These are phyloP conservation scores for Helostoma temminkii DNA, from an alignment of 2,797 vertebrate species.

Conservation along the genomic window DNA sequence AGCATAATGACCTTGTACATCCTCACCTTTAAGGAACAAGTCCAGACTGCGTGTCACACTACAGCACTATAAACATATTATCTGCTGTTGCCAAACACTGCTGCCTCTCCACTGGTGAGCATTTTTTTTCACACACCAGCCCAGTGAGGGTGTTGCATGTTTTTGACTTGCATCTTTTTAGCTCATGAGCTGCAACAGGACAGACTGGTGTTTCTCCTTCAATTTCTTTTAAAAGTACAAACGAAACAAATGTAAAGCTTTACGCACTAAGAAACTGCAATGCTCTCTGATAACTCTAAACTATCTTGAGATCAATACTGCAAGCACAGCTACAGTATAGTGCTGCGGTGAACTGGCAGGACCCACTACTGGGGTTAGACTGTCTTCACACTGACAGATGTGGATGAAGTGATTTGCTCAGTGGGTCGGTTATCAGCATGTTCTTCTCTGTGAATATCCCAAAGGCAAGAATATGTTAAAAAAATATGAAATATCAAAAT, in stretches of 20 bases:
- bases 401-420: slow-evolving; percentile 32
- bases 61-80: slow-evolving; percentile 44
- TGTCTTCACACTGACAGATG: slow-evolving; percentile 44
- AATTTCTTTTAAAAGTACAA: slow-evolving; percentile 40
- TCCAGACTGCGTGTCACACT: slow-evolving; percentile 34
- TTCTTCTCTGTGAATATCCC: slow-evolving; percentile 7
- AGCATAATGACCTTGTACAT: slow-evolving; percentile 9
- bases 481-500: background rate
- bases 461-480: background rate
- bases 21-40: slow-evolving; percentile 27
- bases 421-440: slow-evolving; percentile 21
- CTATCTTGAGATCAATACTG: slow-evolving; percentile 68
- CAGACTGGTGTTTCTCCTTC: slow-evolving; percentile 46
- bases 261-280: slow-evolving; percentile 30
- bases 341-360: slow-evolving; percentile 52
- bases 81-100: slow-evolving; percentile 50
- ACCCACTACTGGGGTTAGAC: slow-evolving; percentile 54
- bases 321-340: slow-evolving; percentile 41
- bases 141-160: slow-evolving; percentile 20
- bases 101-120: slow-evolving; percentile 52
- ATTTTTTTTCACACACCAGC: slow-evolving; percentile 43
- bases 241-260: slow-evolving; percentile 39
- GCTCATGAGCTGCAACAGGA: slow-evolving; percentile 53
- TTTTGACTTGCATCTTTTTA: slow-evolving; percentile 58
- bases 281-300: slow-evolving; percentile 54